phyloP scores from a whole-genome alignment of 2,113 vertebrate genomes.

The Mobula birostris region DNA sequence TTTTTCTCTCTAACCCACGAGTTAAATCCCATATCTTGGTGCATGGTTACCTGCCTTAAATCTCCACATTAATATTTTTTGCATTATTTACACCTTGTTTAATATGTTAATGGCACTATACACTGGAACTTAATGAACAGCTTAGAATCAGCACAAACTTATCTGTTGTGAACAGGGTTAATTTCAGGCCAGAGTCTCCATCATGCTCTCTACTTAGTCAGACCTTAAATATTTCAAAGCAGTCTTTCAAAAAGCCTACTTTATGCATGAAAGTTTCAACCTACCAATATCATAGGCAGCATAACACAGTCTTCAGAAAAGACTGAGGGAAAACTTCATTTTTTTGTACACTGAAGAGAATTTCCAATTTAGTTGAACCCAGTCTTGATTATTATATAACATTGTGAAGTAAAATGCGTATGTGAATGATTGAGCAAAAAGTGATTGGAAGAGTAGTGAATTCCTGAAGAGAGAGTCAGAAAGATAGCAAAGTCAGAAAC shows the following conservation, averaged over 20 bases:
- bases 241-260: background rate
- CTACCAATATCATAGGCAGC: background rate
- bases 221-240: background rate
- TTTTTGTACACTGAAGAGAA: background rate
- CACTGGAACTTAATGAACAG: background rate
- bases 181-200: background rate
- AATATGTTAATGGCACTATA: background rate
- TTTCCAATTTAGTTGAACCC: background rate
- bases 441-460: background rate
- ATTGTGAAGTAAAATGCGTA: background rate
- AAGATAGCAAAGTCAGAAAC: background rate
- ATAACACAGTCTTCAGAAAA: background rate
- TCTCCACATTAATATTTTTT: background rate
- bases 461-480: background rate
- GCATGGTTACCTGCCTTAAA: background rate
- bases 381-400: background rate
- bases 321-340: background rate
- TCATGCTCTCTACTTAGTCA: too few relatives aligned
- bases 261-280: background rate
- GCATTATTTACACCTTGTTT: background rate
- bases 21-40: background rate
- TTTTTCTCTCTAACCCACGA: too few relatives aligned
- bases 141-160: background rate
- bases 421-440: background rate
- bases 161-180: background rate